Conservation (phyloP, 2,888 invertebrate species). For the Athalia circularis region DNA sequence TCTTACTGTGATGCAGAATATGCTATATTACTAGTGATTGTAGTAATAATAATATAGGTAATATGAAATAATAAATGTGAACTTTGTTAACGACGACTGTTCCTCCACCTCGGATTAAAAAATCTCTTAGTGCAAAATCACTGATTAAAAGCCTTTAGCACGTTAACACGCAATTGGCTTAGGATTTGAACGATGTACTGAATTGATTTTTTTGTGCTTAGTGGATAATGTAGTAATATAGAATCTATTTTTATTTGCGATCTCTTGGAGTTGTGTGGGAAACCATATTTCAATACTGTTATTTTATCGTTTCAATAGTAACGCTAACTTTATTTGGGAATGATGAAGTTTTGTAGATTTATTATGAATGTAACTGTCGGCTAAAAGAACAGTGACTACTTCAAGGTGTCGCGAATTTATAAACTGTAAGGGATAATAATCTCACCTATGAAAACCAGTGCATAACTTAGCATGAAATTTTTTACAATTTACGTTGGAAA, state of each 20-base stretch:
- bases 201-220: background rate
- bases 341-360: background rate
- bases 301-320: too few relatives aligned
- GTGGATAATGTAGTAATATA: slow-evolving; percentile 4
- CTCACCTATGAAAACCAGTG: slow-evolving; percentile 5
- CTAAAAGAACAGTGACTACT: background rate
- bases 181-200: slow-evolving; percentile 16
- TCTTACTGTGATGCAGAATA: slow-evolving; percentile 74
- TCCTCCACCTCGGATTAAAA: background rate
- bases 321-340: background rate
- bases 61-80: slow-evolving; percentile 40
- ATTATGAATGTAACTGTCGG: background rate
- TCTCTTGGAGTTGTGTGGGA: slow-evolving; percentile 16
- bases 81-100: slow-evolving; percentile 27
- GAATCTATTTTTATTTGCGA: slow-evolving; percentile 4
- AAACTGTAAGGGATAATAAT: slow-evolving; percentile 14
- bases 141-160: background rate
- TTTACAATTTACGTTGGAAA: background rate
- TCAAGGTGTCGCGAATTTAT: slow-evolving; percentile 32
- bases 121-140: slow-evolving; percentile 17
- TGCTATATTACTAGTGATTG: slow-evolving; percentile 61
- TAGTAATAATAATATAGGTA: slow-evolving; percentile 44
- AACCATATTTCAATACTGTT: background rate
- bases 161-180: too few relatives aligned
- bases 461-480: slow-evolving; percentile 22